Base-by-base conservation (phyloP, 2,797 vertebrate species). In the Argya squamiceps region DNA sequence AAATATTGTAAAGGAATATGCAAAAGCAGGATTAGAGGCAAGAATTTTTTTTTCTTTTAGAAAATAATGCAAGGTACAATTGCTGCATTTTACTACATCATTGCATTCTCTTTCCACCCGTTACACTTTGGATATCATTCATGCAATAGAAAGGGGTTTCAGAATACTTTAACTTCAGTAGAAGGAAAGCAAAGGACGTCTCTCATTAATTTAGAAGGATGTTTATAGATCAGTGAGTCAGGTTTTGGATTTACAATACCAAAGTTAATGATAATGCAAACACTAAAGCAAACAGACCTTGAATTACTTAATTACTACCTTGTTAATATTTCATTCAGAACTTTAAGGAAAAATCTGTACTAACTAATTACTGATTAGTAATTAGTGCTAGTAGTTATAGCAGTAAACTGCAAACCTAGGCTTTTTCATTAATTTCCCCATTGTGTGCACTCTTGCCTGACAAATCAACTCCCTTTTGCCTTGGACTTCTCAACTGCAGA, bases 251-350 rank as follows among this genome's bases (percentile, higher is more conserved):
- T 91, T 91, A 47, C 1, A 88, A 18, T 71, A 52, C 29, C 67
- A 44, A 76, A 88, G 53, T 53, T 95, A 85, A 62, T 59, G 41
- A 29, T 92, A 73, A 88, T 88, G 65, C 53, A 67, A 73, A 73
- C 53, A 53, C 34, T 82, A 86, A 94, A 94, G 67, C 63, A 93
- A 94, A 74, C 55, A 79, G 89, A 76, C 69, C 60, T 29, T 79
- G 91, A 94, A 77, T 88, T 91, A 81, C 89, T 93, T 94, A 93
- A 94, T 95, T 95, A 87, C 49, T 79, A 37, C 24, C 80, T 95
- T 84, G 74, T 92, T 96, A 96, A 92, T 95, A 75, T 94, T 96
- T 96, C 49, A 82, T 96, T 93, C 52, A 60, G 63, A 87, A 90
- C 85, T 87, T 92, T 18, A 86, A 82, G 59, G 63, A 41, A 39